Percentiles rank a stretch among this genome's conserved stretches.
phyloP scores from a whole-genome alignment of 1,140 invertebrate genomes.

The Cherax quadricarinatus region DNA sequence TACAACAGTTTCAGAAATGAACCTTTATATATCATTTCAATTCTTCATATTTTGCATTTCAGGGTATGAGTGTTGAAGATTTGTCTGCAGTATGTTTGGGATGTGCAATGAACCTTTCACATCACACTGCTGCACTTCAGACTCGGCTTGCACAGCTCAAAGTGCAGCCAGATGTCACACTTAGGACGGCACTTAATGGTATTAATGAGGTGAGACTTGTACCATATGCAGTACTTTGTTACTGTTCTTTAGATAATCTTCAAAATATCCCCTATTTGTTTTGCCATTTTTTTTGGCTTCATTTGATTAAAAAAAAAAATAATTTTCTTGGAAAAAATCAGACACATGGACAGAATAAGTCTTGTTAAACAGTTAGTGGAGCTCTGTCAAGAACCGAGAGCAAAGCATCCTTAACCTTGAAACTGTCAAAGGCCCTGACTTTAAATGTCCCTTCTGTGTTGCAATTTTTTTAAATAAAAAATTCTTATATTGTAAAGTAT shows the following conservation, averaged over 20 bases:
- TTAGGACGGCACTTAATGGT: slow-evolving; percentile 65
- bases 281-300: not conserved
- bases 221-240: not conserved
- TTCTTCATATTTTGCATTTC: not conserved
- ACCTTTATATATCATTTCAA: too few species aligned
- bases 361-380: too few species aligned
- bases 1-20: too few species aligned
- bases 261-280: not conserved
- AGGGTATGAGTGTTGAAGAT: slow-evolving; percentile 59
- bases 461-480: too few species aligned
- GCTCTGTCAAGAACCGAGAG: too few species aligned
- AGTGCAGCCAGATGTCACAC: slow-evolving; percentile 57
- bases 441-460: too few species aligned
- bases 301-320: not conserved
- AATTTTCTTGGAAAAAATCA: too few species aligned
- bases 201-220: slow-evolving; percentile 56
- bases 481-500: too few species aligned
- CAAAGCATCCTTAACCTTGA: too few species aligned
- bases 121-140: slow-evolving; percentile 49
- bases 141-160: slow-evolving; percentile 61
- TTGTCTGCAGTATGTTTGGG: slow-evolving; percentile 59
- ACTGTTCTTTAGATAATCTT: not conserved
- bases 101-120: slow-evolving; percentile 60
- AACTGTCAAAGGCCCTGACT: too few species aligned
- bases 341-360: too few species aligned